Evolutionary conservation across 2,797 vertebrate species (phyloP).

Genomic region (Lutjanus argentimaculatus): DNA sequence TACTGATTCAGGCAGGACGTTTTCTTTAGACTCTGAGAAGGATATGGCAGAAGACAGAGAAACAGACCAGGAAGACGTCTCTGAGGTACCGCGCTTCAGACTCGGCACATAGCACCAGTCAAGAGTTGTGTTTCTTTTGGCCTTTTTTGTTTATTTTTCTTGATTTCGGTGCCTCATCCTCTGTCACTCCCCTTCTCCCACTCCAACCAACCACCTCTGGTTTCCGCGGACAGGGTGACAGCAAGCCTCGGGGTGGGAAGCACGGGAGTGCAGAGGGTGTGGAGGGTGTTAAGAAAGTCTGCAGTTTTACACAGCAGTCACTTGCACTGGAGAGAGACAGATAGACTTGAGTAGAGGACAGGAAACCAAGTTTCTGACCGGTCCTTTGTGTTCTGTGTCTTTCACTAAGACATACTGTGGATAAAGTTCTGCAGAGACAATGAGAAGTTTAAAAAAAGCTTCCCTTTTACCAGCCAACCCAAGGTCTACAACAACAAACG

Average conservation of each 20-base stretch:
- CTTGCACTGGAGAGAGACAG: slow-evolving; percentile 80
- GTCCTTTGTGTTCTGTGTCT: slow-evolving; percentile 58
- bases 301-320: slow-evolving; percentile 74
- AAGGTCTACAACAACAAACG: slow-evolving; percentile 69
- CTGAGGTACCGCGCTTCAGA: slow-evolving; percentile 76
- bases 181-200: slow-evolving; percentile 56
- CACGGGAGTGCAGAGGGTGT: slow-evolving; percentile 17
- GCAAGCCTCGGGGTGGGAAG: slow-evolving; percentile 44
- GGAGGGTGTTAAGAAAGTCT: slow-evolving; percentile 52
- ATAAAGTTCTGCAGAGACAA: slow-evolving; percentile 60
- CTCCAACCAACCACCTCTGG: slow-evolving; percentile 58
- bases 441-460: slow-evolving; percentile 40
- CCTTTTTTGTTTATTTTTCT: slow-evolving; percentile 62
- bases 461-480: slow-evolving; percentile 62
- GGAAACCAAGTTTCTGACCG: slow-evolving; percentile 54
- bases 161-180: slow-evolving; percentile 73
- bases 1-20: slow-evolving; percentile 75
- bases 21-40: slow-evolving; percentile 69
- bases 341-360: slow-evolving; percentile 58
- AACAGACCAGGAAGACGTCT: slow-evolving; percentile 79
- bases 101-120: slow-evolving; percentile 86
- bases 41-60: slow-evolving; percentile 76
- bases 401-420: slow-evolving; percentile 62
- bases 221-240: slow-evolving; percentile 60
- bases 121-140: slow-evolving; percentile 37